These are phyloP conservation scores for Hyles lineata DNA, from an alignment of 2,888 invertebrate species.

Conservation along the genomic window DNA sequence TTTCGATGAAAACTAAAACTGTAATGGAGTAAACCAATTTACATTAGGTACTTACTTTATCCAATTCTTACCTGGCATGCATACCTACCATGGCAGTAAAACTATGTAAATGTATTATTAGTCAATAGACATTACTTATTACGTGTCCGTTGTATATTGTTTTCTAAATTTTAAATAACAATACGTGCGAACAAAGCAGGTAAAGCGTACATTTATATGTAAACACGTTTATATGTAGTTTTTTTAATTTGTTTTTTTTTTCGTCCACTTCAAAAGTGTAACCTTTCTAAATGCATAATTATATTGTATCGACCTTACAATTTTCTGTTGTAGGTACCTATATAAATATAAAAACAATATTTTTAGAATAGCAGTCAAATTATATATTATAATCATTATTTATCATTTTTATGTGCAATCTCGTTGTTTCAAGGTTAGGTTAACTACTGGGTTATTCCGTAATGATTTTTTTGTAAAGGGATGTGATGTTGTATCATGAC, in stretches of 20 bases:
- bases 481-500: too few species aligned
- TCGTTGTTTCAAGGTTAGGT: background rate
- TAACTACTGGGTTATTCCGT: too few species aligned
- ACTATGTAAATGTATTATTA: too few species aligned
- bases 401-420: background rate
- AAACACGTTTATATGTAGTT: background rate
- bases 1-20: too few species aligned
- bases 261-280: background rate
- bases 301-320: background rate
- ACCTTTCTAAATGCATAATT: slow-evolving; percentile 8
- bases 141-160: too few species aligned
- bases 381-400: background rate
- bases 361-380: background rate
- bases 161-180: too few species aligned
- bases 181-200: too few species aligned
- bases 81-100: too few species aligned
- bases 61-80: too few species aligned
- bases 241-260: background rate
- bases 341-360: background rate
- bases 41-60: background rate
- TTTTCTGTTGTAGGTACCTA: background rate
- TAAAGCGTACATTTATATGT: background rate
- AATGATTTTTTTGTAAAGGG: too few species aligned
- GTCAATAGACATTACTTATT: too few species aligned
- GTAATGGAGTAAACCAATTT: background rate